Evolutionary conservation across 92 coral and sea anemone genomes (phyloP), one percentile per base, ranked within the genome.

Genomic region (Zoanthus gigantus): DNA sequence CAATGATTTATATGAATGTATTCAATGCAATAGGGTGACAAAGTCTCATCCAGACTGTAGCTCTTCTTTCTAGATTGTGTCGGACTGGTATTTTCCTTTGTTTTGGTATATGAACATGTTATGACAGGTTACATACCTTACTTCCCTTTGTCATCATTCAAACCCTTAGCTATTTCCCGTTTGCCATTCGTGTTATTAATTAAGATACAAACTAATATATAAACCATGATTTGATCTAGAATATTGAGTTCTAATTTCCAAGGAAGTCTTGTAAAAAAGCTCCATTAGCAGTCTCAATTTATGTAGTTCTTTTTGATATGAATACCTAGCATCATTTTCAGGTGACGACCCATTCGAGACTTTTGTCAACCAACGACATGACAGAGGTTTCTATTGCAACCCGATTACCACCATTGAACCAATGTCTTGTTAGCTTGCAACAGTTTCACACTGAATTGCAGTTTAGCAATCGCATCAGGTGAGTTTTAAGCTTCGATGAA

Each of bases 341-440:
- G 96, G 94, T 93, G 48, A 91, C 96, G 18, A 93, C 96, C 14
- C 96, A 93, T 69, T 91, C 96, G 34, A 86, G 94, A 46, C 90
- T 93, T 78, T 87, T 93, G 15, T 93, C 96, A 6, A 82, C 87
- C 52, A 83, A 87, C 17, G 92, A 91, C 90, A 65, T 93, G 89
- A 52, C 68, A 18, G 91, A 91, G 31, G 53, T 93, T 4, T 88
- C 93, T 37, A 37, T 50, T 30, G 84, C 94, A 0, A 82, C 89
- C 66, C 5, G 28, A 23, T 32, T 67, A 18, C 10, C 72, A 18
- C 13, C 37, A 66, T 18, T 18, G 37, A 66, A 29, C 42, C 72
- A 66, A 18, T 66, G 72, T 23, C 72, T 66, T 23, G 37, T 67
- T 9, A 67, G 72, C 72, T 48, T 77, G 54, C 67, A 30, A 37